Evolutionary conservation across 2,888 invertebrate species (phyloP), one percentile per base, ranked within the genome.

Genomic region (Anthophora plumipes): DNA sequence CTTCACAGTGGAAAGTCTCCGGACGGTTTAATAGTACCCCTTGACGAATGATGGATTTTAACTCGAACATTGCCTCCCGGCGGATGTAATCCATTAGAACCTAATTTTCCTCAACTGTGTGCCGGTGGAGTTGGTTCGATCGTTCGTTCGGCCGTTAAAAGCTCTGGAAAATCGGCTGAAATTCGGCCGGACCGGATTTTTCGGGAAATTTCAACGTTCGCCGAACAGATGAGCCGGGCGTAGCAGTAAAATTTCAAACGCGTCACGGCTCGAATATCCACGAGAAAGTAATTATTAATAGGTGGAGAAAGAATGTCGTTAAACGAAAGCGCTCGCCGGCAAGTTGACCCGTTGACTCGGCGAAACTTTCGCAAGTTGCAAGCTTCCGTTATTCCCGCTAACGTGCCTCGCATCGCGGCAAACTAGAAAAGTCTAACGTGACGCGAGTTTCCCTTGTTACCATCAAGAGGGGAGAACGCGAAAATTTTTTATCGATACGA

Each of bases 21-120:
- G 46, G 61, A 54, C 57, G 63, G 43, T 80, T 83, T 75, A 86
- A 83, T 77, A 73, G 71, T 75, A 75, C 11, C 17, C 75, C 25
- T 31, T 3, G 31, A 60, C 61, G 79, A 64, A 80, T 76, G 85
- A 85, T 87, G 85, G 80, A 85, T 85, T 83, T 79, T 77, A 84
- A 86, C 82, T 63, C 63, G 68, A 70, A 67, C 64, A 9, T 37
- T 50, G 68, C 64, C 48, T 43, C n/a, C 37, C n/a, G 41, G 31
- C 50, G 57, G 68, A 73, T 55, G 73, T 73, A 69, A 86, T 86
- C 86, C 87, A 83, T 83, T 83, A 81, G 59, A 39, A 74, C 9
- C 67, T 69, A 63, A 74, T 78, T 84, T 72, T 60, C 43, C 25
- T n/a, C 22, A 17, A 1, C 7, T 31, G 25, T 31, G 25, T 31